phyloP scores from a whole-genome alignment of 2,888 invertebrate genomes.

The Desoria tigrina region DNA sequence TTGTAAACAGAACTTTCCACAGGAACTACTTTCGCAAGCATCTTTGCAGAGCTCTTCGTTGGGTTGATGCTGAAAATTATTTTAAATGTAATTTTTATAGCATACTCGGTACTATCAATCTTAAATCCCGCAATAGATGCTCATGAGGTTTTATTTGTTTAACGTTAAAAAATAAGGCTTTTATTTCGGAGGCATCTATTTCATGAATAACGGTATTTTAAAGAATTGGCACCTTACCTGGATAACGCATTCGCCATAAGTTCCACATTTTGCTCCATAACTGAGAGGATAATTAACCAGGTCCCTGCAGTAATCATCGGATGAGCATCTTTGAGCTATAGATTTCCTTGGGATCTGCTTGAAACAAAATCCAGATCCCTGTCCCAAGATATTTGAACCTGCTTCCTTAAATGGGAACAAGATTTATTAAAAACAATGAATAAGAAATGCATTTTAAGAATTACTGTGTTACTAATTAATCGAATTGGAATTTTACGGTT shows the following conservation, averaged over 20 bases:
- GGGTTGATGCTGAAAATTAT: constrained; percentile 15
- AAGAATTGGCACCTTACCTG: constrained; percentile 23
- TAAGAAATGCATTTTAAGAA: too few relatives aligned
- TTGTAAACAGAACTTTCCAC: constrained; percentile 32
- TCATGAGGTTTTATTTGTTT: neutral
- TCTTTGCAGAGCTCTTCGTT: constrained; percentile 29
- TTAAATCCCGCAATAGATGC: neutral
- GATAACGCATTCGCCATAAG: constrained; percentile 32
- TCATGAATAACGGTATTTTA: too few relatives aligned
- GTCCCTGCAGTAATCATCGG: constrained; percentile 24
- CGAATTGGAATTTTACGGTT: too few relatives aligned
- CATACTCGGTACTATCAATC: neutral
- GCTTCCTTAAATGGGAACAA: too few relatives aligned
- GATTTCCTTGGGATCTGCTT: constrained; percentile 31
- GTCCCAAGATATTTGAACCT: neutral
- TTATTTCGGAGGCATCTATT: neutral
- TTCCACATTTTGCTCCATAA: constrained; percentile 20
- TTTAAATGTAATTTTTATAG: neutral
- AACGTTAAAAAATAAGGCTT: constrained; percentile 8
- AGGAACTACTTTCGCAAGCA: constrained; percentile 29
- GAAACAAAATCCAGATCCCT: constrained; percentile 16
- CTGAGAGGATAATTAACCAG: neutral
- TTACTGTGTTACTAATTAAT: too few relatives aligned
- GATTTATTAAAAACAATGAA: too few relatives aligned
- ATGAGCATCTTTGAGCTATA: constrained; percentile 22